These are phyloP conservation scores for Erethizon dorsatum DNA, from an alignment of 2,797 vertebrate genomes.

Conservation along the genomic window DNA sequence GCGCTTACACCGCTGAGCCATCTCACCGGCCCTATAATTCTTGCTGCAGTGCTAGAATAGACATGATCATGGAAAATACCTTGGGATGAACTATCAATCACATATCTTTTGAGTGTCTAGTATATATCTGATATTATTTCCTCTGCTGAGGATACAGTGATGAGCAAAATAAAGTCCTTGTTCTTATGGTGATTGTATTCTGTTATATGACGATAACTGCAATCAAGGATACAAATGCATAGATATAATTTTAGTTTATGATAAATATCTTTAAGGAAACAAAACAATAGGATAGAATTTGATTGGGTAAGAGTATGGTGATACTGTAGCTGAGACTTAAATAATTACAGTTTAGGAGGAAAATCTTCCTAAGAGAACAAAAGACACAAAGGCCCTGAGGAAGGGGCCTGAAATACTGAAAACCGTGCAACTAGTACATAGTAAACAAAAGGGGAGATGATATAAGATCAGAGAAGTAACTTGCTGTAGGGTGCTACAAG, in stretches of 20 bases:
- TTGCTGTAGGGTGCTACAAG: background rate
- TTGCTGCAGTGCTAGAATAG: background rate
- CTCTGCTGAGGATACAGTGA: constrained; percentile 18
- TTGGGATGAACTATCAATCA: background rate
- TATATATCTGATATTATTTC: constrained; percentile 21
- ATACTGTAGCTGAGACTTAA: background rate
- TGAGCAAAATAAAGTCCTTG: constrained; percentile 54
- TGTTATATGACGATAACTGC: constrained; percentile 6
- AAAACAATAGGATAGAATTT: constrained; percentile 36
- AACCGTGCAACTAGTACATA: background rate
- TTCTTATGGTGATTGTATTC: background rate
- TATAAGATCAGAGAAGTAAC: constrained; percentile 10
- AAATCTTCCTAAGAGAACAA: constrained; percentile 19
- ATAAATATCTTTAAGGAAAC: constrained; percentile 49
- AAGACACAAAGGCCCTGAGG: background rate
- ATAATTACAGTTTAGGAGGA: background rate
- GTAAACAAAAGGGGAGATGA: constrained; percentile 19
- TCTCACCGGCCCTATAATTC: background rate
- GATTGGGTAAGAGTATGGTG: background rate
- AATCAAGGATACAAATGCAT: constrained; percentile 27
- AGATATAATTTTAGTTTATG: constrained; percentile 12
- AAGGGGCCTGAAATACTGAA: constrained; percentile 26
- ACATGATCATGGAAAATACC: background rate
- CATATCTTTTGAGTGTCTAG: background rate
- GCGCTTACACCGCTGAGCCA: no score